Base-by-base conservation (phyloP, 2,113 vertebrate species). In the Tragelaphus strepsiceros region DNA sequence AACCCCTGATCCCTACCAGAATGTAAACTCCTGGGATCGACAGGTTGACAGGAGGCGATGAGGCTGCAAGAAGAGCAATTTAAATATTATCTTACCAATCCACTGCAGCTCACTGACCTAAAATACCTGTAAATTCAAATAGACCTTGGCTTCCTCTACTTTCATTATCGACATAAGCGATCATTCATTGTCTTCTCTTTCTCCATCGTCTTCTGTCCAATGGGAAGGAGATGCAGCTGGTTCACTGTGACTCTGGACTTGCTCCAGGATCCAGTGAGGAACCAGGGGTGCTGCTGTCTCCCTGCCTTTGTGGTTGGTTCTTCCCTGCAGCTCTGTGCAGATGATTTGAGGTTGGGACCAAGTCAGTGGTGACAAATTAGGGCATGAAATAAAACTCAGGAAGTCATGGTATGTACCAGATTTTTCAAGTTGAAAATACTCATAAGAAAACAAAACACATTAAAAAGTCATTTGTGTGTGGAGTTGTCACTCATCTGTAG, bases 291-390 rank as follows among this genome's bases (percentile, higher is more conserved):
- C 67, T 54, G 62, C n/a, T 58, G 1, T 74, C 62, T 83, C 67
- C 9, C n/a, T 80, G 58, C 35, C n/a, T 93, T 61, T 71, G 74
- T 26, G 64, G 56, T 43, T 56, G 71, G 80, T 87, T 58, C 54
- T 93, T 85, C 82, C 94, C 83, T 51, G 49, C 74, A 92, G 58
- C 77, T 89, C 80, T 90, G 49, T 91, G 77, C 96, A 96, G 98
- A 94, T 96, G 96, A 90, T 97, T 64, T 94, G 84, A 92, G 64
- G 56, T 59, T 96, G 94, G 88, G 59, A 95, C 89, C 83, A 94
- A 90, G 87, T 94, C 87, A 35, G 15, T 93, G 87, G 39, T 93
- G 84, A 97, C 95, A 97, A 96, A 95, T 96, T 81, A 92, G 67
- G 89, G 49, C 46, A 46, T 88, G 81, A 97, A 96, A 97, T 96